Percentiles rank a stretch among this genome's conserved stretches.
These are phyloP conservation scores for Phaonia tiefii DNA, from an alignment of 2,888 invertebrate genomes.

Conservation along the genomic window DNA sequence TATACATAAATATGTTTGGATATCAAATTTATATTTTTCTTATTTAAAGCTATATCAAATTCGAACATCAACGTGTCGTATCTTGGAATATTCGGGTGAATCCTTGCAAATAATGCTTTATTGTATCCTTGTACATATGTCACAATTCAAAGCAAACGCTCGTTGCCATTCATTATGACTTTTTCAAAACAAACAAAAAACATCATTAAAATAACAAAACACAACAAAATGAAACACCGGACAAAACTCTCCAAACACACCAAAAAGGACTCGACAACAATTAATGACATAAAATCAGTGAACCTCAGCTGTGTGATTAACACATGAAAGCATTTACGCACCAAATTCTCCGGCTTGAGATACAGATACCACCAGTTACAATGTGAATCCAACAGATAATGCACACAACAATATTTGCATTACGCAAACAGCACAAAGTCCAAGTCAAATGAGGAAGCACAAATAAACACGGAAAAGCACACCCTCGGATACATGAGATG, in stretches of 20 bases:
- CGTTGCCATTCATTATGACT: slow-evolving; percentile 24
- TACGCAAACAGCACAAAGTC: slow-evolving; percentile 47
- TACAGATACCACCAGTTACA: too few relatives aligned
- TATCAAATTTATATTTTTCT: too few relatives aligned
- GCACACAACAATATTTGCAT: slow-evolving; percentile 47
- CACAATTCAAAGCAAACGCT: slow-evolving; percentile 12
- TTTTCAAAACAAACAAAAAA: slow-evolving; percentile 37
- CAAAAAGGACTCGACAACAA: slow-evolving; percentile 53
- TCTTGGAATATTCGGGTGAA: too few relatives aligned
- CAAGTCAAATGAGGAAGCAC: slow-evolving; percentile 17
- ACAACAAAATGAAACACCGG: slow-evolving; percentile 22
- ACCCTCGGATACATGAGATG: slow-evolving; percentile 48
- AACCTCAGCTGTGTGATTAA: slow-evolving; percentile 68
- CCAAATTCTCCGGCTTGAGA: background rate
- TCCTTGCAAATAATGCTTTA: background rate
- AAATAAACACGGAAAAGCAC: slow-evolving; percentile 38
- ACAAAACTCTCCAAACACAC: slow-evolving; percentile 27
- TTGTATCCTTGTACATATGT: slow-evolving; percentile 6
- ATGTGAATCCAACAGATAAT: slow-evolving; percentile 28
- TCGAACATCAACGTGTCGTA: too few relatives aligned
- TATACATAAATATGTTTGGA: too few relatives aligned
- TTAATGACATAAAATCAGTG: slow-evolving; percentile 46
- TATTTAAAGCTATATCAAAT: too few relatives aligned
- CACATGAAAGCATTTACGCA: slow-evolving; percentile 62
- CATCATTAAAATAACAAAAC: slow-evolving; percentile 62